These are phyloP conservation scores for Australoheros facetus DNA, from an alignment of 2,797 vertebrate genomes.

Conservation along the genomic window DNA sequence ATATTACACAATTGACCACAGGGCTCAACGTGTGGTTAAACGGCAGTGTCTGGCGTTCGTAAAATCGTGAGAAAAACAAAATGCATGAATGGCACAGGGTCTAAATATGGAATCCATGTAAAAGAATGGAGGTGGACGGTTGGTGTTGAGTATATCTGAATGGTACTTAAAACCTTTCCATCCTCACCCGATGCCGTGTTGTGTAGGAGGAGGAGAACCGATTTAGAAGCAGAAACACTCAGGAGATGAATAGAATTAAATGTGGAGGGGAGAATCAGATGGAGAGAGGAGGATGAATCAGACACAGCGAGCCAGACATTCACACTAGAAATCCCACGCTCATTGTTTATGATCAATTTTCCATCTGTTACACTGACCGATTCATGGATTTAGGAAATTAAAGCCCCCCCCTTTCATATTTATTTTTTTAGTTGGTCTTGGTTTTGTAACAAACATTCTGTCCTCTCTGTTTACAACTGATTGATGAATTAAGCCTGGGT, in stretches of 20 bases:
- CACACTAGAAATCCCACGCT: constrained; percentile 75
- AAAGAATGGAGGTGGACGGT: constrained; percentile 69
- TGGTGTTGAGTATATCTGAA: constrained; percentile 65
- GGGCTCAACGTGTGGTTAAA: constrained; percentile 25
- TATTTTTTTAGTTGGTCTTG: constrained; percentile 5
- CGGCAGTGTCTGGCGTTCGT: constrained; percentile 32
- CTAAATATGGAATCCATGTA: constrained; percentile 68
- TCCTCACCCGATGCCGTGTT: constrained; percentile 51
- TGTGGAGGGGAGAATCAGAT: constrained; percentile 69
- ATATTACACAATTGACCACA: constrained; percentile 41
- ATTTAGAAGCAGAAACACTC: constrained; percentile 79
- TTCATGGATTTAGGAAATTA: constrained; percentile 66
- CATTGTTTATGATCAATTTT: constrained; percentile 76
- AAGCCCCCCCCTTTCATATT: not conserved
- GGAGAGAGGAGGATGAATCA: constrained; percentile 76
- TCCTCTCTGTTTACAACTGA: constrained; percentile 18
- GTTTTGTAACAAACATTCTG: constrained; percentile 46
- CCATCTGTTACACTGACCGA: constrained; percentile 74
- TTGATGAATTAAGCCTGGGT: constrained; percentile 30
- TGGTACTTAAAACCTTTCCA: constrained; percentile 70
- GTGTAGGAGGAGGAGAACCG: constrained; percentile 74
- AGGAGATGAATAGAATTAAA: constrained; percentile 72
- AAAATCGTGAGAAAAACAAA: constrained; percentile 57
- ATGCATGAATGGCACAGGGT: constrained; percentile 65
- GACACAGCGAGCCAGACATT: constrained; percentile 74